phyloP scores from a whole-genome alignment of 2,113 vertebrate genomes.

The Cnemophilus loriae region DNA sequence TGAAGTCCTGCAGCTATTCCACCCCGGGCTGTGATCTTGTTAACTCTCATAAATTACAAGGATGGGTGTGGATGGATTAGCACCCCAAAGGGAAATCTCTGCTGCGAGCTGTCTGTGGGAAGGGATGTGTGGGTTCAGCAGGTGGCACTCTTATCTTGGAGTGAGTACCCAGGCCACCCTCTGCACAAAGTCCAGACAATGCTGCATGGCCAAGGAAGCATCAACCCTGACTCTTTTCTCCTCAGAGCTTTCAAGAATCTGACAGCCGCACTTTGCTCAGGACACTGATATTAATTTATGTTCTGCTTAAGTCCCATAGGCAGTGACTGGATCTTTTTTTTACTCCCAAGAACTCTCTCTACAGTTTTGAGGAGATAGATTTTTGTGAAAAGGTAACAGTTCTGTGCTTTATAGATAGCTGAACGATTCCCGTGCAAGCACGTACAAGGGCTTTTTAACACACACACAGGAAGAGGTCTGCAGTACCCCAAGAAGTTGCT shows the following conservation, averaged over 20 bases:
- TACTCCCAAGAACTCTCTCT: neutral
- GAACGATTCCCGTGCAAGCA: neutral
- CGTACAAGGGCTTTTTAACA: neutral
- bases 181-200: neutral
- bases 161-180: neutral
- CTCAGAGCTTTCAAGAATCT: neutral
- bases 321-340: neutral
- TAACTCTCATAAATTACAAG: neutral
- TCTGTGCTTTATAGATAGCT: neutral
- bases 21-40: neutral
- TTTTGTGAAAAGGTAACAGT: neutral
- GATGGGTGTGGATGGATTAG: neutral
- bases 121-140: neutral
- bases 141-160: slow-evolving; percentile 18
- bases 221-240: neutral
- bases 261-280: fast-evolving
- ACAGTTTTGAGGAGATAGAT: neutral
- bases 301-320: neutral
- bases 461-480: neutral
- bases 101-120: neutral
- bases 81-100: neutral
- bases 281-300: neutral
- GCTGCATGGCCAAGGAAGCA: neutral
- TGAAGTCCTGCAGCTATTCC: neutral
- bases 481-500: neutral